Percentiles rank a stretch among this genome's conserved stretches.
Evolutionary conservation across 2,113 vertebrate genomes (phyloP).

Genomic region (Nanorana parkeri): DNA sequence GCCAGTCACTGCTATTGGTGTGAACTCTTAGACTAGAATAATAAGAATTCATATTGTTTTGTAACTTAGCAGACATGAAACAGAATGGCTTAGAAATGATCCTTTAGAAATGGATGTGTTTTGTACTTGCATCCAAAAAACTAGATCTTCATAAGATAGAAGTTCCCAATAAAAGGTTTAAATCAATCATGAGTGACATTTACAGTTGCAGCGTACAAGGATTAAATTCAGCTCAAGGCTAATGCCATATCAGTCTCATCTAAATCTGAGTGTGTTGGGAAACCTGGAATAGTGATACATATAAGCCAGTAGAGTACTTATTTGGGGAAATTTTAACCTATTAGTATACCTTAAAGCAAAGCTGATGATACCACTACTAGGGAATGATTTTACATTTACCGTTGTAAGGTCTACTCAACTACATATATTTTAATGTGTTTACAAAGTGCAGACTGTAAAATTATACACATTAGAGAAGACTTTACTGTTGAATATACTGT

Average conservation of each 20-base stretch:
- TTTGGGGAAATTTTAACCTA: conserved; percentile 13
- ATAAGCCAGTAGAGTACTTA: conserved; percentile 15
- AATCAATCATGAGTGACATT: conserved; percentile 43
- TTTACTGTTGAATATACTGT: no score
- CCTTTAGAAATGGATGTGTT: conserved; percentile 1
- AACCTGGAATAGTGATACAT: conserved; percentile 26
- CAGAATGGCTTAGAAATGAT: conserved; percentile 2
- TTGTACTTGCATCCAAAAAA: not conserved
- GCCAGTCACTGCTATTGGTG: no score
- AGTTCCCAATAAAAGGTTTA: conserved; percentile 37
- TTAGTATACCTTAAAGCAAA: not conserved
- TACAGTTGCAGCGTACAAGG: conserved; percentile 19
- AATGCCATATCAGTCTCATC: conserved; percentile 24
- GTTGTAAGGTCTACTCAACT: no score
- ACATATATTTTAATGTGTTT: no score
- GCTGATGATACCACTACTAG: no score
- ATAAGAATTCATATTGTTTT: conserved; percentile 20
- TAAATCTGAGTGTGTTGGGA: conserved; percentile 33
- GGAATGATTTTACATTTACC: no score
- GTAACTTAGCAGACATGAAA: conserved; percentile 14
- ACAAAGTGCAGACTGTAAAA: no score
- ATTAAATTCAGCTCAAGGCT: conserved; percentile 36
- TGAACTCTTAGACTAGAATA: no score
- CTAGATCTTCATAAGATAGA: conserved; percentile 38
- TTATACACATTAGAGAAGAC: no score